phyloP scores from a whole-genome alignment of 2,888 invertebrate genomes.

The Drosophila acutilabella region DNA sequence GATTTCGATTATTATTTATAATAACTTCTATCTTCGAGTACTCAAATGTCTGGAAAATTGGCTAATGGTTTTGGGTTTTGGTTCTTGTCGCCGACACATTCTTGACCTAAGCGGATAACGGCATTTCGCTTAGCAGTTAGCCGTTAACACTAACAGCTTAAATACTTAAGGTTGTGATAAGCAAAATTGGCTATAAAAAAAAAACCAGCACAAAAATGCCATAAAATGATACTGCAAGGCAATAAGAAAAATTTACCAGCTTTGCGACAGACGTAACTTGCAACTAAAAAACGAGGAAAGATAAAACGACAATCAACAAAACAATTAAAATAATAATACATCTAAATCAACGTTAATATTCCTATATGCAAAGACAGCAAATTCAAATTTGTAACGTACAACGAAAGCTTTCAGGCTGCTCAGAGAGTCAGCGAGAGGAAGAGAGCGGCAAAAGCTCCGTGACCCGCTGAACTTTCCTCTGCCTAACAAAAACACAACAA shows the following conservation, averaged over 20 bases:
- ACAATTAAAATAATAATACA: constrained; percentile 2
- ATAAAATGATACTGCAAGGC: constrained; percentile 1
- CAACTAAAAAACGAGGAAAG: background rate
- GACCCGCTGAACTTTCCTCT: constrained; percentile 4
- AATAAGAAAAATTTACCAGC: background rate
- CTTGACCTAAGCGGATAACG: constrained; percentile 26
- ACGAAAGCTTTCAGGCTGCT: constrained; percentile 32
- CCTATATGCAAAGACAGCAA: background rate
- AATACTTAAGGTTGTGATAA: constrained; percentile 25
- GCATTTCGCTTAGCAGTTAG: constrained; percentile 1
- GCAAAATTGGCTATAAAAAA: constrained; percentile 5
- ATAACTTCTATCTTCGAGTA: background rate
- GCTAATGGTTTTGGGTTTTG: background rate
- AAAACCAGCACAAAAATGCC: background rate
- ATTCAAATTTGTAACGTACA: constrained; percentile 46
- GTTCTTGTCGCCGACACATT: constrained; percentile 30
- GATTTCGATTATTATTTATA: constrained; percentile 17
- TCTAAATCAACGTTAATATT: background rate
- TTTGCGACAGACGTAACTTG: background rate
- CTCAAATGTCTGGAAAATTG: background rate
- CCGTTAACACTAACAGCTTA: constrained; percentile 2
- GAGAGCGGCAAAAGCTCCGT: constrained; percentile 26
- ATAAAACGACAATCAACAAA: constrained; percentile 8
- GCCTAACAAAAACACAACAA: constrained; percentile 9
- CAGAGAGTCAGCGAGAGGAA: background rate